Percentiles rank a stretch among this genome's conserved stretches.
phyloP scores from a whole-genome alignment of 2,797 vertebrate genomes.

The Phoxinus dragarum region DNA sequence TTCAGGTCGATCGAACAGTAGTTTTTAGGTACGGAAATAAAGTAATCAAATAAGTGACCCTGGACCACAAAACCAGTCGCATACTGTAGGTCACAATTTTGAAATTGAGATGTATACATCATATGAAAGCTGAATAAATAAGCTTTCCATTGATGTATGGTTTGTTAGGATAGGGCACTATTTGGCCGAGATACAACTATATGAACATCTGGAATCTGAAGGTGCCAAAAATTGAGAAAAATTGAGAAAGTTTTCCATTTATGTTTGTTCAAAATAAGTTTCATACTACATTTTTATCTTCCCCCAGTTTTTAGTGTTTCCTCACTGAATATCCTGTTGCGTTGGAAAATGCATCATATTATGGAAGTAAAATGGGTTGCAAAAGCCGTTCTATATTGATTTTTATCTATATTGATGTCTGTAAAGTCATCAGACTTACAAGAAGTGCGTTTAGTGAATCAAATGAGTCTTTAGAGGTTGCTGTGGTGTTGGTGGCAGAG shows the following conservation, averaged over 20 bases:
- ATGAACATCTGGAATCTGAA: no score
- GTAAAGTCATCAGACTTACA: background rate
- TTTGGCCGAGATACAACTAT: no score
- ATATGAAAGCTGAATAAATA: no score
- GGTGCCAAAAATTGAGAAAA: no score
- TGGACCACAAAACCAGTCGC: no score
- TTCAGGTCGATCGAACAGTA: background rate
- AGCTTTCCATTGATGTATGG: no score
- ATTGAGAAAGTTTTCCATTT: no score
- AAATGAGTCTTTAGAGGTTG: conserved; percentile 9
- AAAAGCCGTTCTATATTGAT: background rate
- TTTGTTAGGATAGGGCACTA: no score
- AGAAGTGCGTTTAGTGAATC: conserved; percentile 3
- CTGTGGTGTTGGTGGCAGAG: conserved; percentile 20
- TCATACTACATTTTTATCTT: background rate
- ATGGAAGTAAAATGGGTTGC: background rate
- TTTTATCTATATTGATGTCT: background rate
- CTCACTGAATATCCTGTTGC: background rate
- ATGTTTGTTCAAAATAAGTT: background rate
- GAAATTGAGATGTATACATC: no score
- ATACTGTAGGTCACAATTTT: no score
- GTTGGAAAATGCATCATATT: background rate
- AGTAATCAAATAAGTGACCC: background rate
- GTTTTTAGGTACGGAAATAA: background rate
- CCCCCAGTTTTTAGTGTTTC: background rate